Percentiles rank a stretch among this genome's conserved stretches.
Conservation (phyloP, 2,113 vertebrate species). For the Scophthalmus maximus region DNA sequence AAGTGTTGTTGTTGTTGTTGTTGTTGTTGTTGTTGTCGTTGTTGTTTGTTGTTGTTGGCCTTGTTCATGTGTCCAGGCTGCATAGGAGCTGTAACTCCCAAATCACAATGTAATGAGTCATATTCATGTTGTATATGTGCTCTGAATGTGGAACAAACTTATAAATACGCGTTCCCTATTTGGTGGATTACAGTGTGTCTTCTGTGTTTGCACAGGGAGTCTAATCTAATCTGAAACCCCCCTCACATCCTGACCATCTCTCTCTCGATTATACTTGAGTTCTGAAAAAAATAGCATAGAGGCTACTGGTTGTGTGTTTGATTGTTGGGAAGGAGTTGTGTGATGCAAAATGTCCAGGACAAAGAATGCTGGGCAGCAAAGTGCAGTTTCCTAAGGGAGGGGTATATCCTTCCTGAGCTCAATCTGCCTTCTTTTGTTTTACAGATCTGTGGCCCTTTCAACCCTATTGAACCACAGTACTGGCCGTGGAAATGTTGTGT, state of each 20-base stretch:
- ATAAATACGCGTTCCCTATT: background rate
- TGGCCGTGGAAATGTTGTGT: constrained; percentile 18
- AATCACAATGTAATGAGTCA: background rate
- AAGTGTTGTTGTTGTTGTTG: too few species aligned
- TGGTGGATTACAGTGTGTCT: background rate
- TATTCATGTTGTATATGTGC: background rate
- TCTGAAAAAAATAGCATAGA: too few species aligned
- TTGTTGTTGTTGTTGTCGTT: too few species aligned
- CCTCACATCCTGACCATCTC: background rate
- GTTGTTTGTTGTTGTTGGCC: too few species aligned
- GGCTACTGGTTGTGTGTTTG: background rate
- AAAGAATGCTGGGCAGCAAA: constrained; percentile 44
- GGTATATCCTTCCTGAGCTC: constrained; percentile 66
- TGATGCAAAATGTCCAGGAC: background rate
- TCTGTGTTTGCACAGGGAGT: too few species aligned
- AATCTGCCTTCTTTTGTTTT: constrained; percentile 41
- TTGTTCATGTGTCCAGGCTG: background rate
- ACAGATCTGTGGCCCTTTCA: background rate
- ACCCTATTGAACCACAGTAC: background rate
- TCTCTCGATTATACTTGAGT: too few species aligned
- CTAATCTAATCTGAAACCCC: background rate
- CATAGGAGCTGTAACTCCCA: too few species aligned
- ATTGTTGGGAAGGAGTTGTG: background rate
- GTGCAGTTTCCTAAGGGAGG: constrained; percentile 44
- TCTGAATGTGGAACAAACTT: background rate